phyloP scores from a whole-genome alignment of 2,797 vertebrate species.

The Cheirogaleus major region DNA sequence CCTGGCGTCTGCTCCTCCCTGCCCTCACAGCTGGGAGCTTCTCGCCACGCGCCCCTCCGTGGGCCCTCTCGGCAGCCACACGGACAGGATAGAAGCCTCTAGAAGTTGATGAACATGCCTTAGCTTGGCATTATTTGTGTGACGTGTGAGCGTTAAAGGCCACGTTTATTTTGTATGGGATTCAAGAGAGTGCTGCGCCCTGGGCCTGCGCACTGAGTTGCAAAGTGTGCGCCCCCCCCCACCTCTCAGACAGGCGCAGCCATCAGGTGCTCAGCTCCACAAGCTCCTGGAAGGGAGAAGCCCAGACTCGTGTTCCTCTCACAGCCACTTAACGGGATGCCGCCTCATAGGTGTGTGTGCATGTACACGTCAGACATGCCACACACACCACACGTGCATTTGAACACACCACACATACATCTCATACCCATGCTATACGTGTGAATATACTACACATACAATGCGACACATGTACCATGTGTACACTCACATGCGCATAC shows the following conservation, averaged over 20 bases:
- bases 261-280: background rate
- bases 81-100: background rate
- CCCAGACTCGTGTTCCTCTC: background rate
- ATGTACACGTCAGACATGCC: background rate
- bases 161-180: background rate
- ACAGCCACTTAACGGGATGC: background rate
- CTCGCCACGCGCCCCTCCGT: fast-evolving
- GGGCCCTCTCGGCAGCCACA: background rate
- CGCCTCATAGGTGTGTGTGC: no score
- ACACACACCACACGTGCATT: background rate
- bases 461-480: background rate
- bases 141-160: background rate
- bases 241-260: background rate
- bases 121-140: background rate
- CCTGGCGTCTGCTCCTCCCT: fast-evolving
- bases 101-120: background rate
- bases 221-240: no score
- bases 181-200: background rate
- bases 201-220: background rate
- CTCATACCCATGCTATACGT: background rate
- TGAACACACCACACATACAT: no score
- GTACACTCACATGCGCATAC: background rate
- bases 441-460: background rate
- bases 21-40: background rate
- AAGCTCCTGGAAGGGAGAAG: fast-evolving